These are phyloP conservation scores for Euplexia lucipara DNA, from an alignment of 2,888 invertebrate genomes.

Conservation along the genomic window DNA sequence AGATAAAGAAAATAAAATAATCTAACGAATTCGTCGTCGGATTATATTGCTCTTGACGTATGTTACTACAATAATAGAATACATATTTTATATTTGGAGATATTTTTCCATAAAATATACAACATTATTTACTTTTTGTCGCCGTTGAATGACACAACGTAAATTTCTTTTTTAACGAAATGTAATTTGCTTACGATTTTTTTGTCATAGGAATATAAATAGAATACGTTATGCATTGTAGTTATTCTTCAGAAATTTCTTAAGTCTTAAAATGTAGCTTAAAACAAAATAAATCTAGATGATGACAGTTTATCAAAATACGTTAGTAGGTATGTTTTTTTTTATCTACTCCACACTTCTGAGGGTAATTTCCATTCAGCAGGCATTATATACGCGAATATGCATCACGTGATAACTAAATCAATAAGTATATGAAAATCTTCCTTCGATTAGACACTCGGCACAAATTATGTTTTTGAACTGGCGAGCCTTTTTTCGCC, in stretches of 20 bases:
- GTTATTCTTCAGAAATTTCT: no score
- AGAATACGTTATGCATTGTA: no score
- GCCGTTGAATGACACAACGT: not conserved
- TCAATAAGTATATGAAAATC: not conserved
- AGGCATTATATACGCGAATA: not conserved
- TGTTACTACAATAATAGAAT: slow-evolving; percentile 2
- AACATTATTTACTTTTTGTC: not conserved
- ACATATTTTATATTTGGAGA: not conserved
- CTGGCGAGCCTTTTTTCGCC: not conserved
- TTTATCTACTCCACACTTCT: not conserved
- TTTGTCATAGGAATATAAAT: not conserved
- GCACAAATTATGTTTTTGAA: not conserved
- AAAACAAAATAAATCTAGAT: not conserved
- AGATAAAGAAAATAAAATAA: slow-evolving; percentile 13
- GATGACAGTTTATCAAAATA: not conserved
- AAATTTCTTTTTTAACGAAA: not conserved
- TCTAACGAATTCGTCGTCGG: no score
- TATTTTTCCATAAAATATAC: slow-evolving; percentile 10
- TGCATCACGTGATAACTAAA: not conserved
- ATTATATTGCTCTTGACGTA: not conserved
- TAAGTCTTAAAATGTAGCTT: not conserved
- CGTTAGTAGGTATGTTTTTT: not conserved
- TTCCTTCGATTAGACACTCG: not conserved
- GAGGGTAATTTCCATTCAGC: no score
- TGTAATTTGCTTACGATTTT: not conserved